Base-by-base conservation (phyloP, 1,140 invertebrate species). In the Drosophila auraria region DNA sequence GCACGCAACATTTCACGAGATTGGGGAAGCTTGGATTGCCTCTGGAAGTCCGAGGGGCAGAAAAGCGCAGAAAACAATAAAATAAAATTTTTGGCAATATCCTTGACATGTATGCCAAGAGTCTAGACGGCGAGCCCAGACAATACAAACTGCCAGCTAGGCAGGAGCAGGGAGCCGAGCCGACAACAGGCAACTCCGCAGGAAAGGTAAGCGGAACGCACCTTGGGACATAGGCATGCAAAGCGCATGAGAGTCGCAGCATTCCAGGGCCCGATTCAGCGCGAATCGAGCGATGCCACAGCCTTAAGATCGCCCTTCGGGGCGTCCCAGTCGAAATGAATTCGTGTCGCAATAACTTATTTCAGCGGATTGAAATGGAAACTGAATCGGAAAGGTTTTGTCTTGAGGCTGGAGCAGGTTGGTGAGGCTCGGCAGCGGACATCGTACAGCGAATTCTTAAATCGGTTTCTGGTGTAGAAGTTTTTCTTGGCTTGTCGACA, bases 261-360 rank as follows among this genome's bases (percentile, higher is more conserved):
- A 72, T 78, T 89, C 84, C 81, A 70, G 59, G 78, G 82, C 78
- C 77, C 66, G 51, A 84, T 78, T 72, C 78, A 66, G 15, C 82
- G 60, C 50, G 79, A 83, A 73, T 83, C 42, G 80, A 84, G 33
- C 63, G 45, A 12, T 44, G 53, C 27, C 70, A 54, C 68, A 66
- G 60, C 56, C 72, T 72, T 59, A 74, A 73, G 84, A 82, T 68
- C 72, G 51, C 61, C 76, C 62, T 78, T 65, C 50, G 56, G 51
- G 83, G 75, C 70, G 54, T 71, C 58, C 70, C 70, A 71, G 53
- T 49, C 71, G 68, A 72, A 87, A 77, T 80, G 65, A 78, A 72
- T 66, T 84, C 78, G 86, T 89, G 86, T 90, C 50, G 70, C 84
- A 89, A 87, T 87, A 89, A 87, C 89, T 89, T 89, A 89, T 89